Conservation (phyloP, 1,140 invertebrate species). For the Polypedilum pembai region DNA sequence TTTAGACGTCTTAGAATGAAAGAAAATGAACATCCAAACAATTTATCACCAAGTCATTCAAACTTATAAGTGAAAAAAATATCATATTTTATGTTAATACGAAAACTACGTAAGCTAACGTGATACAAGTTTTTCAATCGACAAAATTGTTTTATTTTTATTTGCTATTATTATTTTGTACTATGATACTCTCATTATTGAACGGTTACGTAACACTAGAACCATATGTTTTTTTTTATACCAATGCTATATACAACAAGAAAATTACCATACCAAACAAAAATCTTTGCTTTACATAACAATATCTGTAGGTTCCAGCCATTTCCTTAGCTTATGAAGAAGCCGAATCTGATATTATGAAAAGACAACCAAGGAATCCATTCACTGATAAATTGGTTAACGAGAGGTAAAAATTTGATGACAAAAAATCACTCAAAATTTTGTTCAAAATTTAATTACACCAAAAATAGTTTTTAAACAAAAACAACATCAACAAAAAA, state of each 20-base stretch:
- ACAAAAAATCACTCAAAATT: slow-evolving; percentile 1
- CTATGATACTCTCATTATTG: background rate
- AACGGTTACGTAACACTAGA: background rate
- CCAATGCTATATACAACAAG: background rate
- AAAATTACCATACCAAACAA: slow-evolving; percentile 26
- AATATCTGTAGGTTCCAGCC: slow-evolving; percentile 83
- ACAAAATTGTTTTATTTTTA: background rate
- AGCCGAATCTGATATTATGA: slow-evolving; percentile 99
- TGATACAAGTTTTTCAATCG: background rate
- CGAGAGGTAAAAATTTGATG: slow-evolving; percentile 73
- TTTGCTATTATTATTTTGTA: slow-evolving; percentile 10
- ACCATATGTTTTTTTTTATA: background rate
- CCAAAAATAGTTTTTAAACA: background rate
- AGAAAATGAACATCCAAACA: background rate
- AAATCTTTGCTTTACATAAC: slow-evolving; percentile 41
- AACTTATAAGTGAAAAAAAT: background rate
- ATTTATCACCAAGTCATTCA: background rate
- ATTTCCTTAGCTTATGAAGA: slow-evolving; percentile 99
- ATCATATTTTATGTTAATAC: background rate
- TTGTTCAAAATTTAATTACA: slow-evolving; percentile 25
- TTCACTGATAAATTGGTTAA: slow-evolving; percentile 96
- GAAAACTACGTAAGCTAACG: background rate
- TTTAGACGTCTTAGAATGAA: background rate
- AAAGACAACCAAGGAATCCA: slow-evolving; percentile 96
- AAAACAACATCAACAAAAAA: background rate